Percentiles rank a stretch among this genome's conserved stretches.
phyloP scores from a whole-genome alignment of 2,113 vertebrate species.

The Maccullochella peelii region DNA sequence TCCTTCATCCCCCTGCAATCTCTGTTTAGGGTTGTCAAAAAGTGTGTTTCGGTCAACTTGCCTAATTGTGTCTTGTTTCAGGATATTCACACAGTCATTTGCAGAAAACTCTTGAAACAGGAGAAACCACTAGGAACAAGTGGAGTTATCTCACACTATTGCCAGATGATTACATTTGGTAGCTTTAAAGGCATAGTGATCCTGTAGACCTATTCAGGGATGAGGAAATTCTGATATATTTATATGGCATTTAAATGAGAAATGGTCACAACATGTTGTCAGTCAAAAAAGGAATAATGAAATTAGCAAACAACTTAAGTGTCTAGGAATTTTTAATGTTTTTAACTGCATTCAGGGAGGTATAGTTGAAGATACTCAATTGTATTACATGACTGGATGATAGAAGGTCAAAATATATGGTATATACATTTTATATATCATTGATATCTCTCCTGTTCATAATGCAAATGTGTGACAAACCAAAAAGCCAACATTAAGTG shows the following conservation, averaged over 20 bases:
- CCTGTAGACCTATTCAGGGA: not conserved
- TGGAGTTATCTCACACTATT: not conserved
- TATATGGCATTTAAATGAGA: not conserved
- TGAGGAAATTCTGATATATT: not conserved
- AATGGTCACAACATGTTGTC: not conserved
- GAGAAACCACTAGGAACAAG: not conserved
- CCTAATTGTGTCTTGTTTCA: constrained; percentile 6
- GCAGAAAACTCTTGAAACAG: not conserved
- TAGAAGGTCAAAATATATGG: not conserved
- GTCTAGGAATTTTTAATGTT: no score
- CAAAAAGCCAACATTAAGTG: not conserved
- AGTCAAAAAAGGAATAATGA: not conserved
- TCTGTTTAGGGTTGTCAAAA: not conserved
- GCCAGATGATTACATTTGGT: not conserved
- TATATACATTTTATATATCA: not conserved
- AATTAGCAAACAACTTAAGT: not conserved
- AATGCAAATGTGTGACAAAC: not conserved
- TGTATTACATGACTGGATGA: not conserved
- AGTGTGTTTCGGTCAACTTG: not conserved
- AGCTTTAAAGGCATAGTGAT: not conserved
- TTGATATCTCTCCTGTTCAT: not conserved
- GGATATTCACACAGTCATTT: constrained; percentile 14
- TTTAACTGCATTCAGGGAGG: not conserved
- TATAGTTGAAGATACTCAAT: not conserved
- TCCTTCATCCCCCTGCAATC: constrained; percentile 3